Conservation (phyloP, 2,113 vertebrate species). For the Sphyrna mokarran region DNA sequence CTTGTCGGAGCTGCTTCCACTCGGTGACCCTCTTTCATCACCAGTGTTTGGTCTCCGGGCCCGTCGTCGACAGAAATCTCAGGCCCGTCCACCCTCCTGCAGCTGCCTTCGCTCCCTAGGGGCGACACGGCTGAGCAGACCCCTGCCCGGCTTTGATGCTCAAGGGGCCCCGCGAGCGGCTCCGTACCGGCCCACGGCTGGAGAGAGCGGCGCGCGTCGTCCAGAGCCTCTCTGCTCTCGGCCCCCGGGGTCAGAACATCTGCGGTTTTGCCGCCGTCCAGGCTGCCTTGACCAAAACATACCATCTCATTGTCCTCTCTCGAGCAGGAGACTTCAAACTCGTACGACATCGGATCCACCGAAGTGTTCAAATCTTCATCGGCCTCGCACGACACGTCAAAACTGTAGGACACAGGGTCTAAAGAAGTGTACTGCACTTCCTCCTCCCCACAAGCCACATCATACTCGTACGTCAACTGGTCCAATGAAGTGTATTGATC, state of each 20-base stretch:
- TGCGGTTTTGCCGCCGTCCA: neutral
- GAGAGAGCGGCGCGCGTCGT: neutral
- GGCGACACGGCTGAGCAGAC: neutral
- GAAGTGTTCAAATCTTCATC: neutral
- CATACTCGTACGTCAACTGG: constrained; percentile 16
- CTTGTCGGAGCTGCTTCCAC: neutral
- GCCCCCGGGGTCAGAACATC: neutral
- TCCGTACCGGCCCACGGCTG: neutral
- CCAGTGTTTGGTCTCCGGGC: neutral
- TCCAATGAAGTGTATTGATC: neutral
- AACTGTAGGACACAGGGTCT: constrained; percentile 5
- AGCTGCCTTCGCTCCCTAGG: neutral
- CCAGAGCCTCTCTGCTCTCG: too few relatives aligned
- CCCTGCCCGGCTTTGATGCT: neutral
- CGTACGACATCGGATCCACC: neutral
- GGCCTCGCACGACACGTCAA: neutral
- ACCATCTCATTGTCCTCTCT: neutral
- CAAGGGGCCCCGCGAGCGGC: neutral
- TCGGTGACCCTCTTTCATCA: neutral
- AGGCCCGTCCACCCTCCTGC: neutral
- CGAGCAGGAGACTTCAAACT: neutral
- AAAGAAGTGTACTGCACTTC: constrained; percentile 3
- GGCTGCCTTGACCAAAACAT: neutral
- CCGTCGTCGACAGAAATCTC: neutral
- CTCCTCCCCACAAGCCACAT: neutral